Evolutionary conservation across 2,113 vertebrate species (phyloP).

Genomic region (Pelvicachromis taeniatus): DNA sequence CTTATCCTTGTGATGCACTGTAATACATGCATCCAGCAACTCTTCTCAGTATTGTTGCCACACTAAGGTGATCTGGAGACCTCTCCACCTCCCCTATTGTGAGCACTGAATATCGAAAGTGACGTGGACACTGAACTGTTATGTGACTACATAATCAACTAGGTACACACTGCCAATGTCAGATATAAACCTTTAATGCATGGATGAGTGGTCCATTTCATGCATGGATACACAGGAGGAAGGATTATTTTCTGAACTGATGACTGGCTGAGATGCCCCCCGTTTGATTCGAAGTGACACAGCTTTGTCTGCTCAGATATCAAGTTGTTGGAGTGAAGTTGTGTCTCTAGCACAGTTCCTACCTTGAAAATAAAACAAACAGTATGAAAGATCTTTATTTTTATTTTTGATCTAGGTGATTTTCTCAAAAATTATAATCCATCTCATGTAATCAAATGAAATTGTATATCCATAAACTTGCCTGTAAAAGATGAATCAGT

Average conservation of each 20-base stretch:
- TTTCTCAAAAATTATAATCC: background rate
- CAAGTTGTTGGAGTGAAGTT: conserved; percentile 14
- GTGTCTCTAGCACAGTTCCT: background rate
- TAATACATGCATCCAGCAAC: background rate
- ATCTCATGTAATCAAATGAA: background rate
- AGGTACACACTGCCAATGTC: conserved; percentile 26
- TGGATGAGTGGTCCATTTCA: conserved; percentile 23
- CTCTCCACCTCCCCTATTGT: background rate
- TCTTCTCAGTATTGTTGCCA: background rate
- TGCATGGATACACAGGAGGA: conserved; percentile 17
- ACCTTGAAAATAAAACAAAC: background rate
- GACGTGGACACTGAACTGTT: conserved; percentile 22
- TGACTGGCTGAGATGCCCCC: background rate
- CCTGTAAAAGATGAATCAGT: background rate
- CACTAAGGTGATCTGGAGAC: background rate
- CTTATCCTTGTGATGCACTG: background rate
- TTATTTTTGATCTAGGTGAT: too few relatives aligned
- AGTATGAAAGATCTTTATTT: background rate
- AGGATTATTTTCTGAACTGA: conserved; percentile 20
- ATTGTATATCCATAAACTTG: background rate
- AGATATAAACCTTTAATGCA: conserved; percentile 5
- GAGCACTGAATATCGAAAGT: conserved; percentile 9
- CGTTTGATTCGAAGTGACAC: conserved; percentile 5
- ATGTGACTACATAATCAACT: conserved; percentile 44
- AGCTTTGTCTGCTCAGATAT: background rate